Percentiles rank a stretch among this genome's conserved stretches.
These are phyloP conservation scores for Drosophila elegans DNA, from an alignment of 1,140 invertebrate genomes.

Conservation along the genomic window DNA sequence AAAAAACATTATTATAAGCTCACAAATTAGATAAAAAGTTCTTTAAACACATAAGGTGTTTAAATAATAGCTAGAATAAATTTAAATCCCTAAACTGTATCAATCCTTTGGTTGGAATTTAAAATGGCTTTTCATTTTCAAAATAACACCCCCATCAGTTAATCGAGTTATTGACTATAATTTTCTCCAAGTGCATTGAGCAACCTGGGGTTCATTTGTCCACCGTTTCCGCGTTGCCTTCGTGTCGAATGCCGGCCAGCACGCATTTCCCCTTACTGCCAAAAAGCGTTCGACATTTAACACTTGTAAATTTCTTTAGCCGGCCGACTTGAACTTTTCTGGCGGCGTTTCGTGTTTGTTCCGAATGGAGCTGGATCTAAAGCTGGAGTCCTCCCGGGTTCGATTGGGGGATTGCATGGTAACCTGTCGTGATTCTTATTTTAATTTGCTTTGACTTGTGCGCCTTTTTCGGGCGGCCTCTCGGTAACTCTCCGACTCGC, in stretches of 20 bases:
- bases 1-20: too few species aligned
- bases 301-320: constrained; percentile 76
- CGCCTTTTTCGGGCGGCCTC: constrained; percentile 69
- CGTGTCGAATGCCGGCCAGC: constrained; percentile 68
- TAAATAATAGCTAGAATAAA: too few species aligned
- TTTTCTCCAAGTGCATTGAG: constrained; percentile 7
- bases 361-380: constrained; percentile 34
- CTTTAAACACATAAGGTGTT: too few species aligned
- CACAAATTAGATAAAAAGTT: too few species aligned
- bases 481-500: constrained; percentile 22
- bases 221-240: constrained; percentile 73
- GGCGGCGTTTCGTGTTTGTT: constrained; percentile 70
- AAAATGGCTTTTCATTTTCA: neutral
- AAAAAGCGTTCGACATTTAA: constrained; percentile 77
- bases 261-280: constrained; percentile 68
- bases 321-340: constrained; percentile 47
- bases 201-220: constrained; percentile 65
- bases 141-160: too few species aligned
- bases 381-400: constrained; percentile 22
- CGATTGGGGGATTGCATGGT: constrained; percentile 71
- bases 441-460: constrained; percentile 83
- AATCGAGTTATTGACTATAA: neutral
- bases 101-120: too few species aligned
- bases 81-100: too few species aligned
- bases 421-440: constrained; percentile 83